phyloP scores from a whole-genome alignment of 92 coral and sea anemone genomes.

The Parazoanthus swiftii region DNA sequence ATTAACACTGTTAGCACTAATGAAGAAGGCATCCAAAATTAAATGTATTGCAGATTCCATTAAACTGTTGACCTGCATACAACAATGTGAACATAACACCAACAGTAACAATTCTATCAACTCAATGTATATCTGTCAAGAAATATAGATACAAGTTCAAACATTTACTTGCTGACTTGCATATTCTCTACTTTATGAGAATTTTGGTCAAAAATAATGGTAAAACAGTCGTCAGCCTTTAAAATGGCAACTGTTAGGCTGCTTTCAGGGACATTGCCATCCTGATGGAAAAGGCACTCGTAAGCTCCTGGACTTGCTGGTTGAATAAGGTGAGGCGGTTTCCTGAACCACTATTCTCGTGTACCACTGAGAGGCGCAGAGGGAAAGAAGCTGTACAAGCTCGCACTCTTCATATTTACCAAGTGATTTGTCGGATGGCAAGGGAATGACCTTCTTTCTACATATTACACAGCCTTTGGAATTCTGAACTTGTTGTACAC shows the following conservation, averaged over 20 bases:
- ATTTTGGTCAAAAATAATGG: slow-evolving; percentile 39
- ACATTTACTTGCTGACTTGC: slow-evolving; percentile 39
- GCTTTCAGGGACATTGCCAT: slow-evolving; percentile 37
- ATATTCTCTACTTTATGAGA: slow-evolving; percentile 38
- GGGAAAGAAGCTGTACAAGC: slow-evolving; percentile 39
- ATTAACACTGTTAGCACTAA: not conserved
- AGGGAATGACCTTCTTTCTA: slow-evolving; percentile 49
- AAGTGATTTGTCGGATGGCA: slow-evolving; percentile 45
- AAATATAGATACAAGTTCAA: slow-evolving; percentile 36
- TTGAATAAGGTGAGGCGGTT: slow-evolving; percentile 47
- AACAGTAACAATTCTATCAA: slow-evolving; percentile 36
- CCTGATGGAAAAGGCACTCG: slow-evolving; percentile 27
- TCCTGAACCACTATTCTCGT: slow-evolving; percentile 50
- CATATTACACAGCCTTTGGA: slow-evolving; percentile 51
- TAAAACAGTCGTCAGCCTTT: slow-evolving; percentile 36
- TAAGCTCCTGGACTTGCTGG: slow-evolving; percentile 56
- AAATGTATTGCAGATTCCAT: slow-evolving; percentile 33
- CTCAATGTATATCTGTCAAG: slow-evolving; percentile 39
- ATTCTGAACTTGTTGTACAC: slow-evolving; percentile 53
- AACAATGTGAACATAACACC: slow-evolving; percentile 33
- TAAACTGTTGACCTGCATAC: slow-evolving; percentile 27
- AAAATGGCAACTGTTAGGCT: slow-evolving; percentile 40
- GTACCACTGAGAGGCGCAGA: slow-evolving; percentile 54
- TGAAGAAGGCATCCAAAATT: not conserved
- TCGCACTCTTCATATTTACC: slow-evolving; percentile 54